Base-by-base conservation (phyloP, 2,113 vertebrate genomes). In the Glaucomys volans region DNA sequence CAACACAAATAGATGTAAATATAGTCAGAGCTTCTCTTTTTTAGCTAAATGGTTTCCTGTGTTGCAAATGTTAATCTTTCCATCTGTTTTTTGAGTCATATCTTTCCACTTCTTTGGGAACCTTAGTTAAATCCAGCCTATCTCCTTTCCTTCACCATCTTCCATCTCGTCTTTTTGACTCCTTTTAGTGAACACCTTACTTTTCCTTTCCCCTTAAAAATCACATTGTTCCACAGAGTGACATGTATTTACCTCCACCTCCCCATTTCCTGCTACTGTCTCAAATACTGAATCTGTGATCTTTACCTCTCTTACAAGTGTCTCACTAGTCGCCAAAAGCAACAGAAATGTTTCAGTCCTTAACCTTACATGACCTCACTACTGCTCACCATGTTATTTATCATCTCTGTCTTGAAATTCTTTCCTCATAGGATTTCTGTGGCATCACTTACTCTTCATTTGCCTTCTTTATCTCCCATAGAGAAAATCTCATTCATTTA, bases 21-120 rank as follows among this genome's bases (percentile, higher is more conserved):
- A 87, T 16, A n/a, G 18, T 74, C 40, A 94, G 54, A 92, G 28
- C 28, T 94, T 94, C 75, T 37, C 54, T 72, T 52, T 89, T 87
- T 95, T 69, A 86, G 57, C 47, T 67, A 79, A 93, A 66, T 82
- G 44, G 16, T 35, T 92, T 67, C n/a, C 54, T 91, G 13, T 17
- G 80, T 89, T 81, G 95, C 76, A 67, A 75, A 82, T 84, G 69
- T 82, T 57, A 95, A 32, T 72, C 42, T 22, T 89, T 75, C 72
- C 85, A 59, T 85, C 75, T 90, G 50, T 77, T 94, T 42, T 79
- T 88, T 90, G 32, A 93, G 87, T 82, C 71, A 44, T 22, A 92
- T 37, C n/a, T 91, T 82, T 44, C 64, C 17, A 88, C 77, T 95
- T 95, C 44, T 47, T 67, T 77, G 44, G 30, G 54, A 87, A 71